Conservation (phyloP, 2,888 invertebrate genomes). For the Hydriomena furcata region DNA sequence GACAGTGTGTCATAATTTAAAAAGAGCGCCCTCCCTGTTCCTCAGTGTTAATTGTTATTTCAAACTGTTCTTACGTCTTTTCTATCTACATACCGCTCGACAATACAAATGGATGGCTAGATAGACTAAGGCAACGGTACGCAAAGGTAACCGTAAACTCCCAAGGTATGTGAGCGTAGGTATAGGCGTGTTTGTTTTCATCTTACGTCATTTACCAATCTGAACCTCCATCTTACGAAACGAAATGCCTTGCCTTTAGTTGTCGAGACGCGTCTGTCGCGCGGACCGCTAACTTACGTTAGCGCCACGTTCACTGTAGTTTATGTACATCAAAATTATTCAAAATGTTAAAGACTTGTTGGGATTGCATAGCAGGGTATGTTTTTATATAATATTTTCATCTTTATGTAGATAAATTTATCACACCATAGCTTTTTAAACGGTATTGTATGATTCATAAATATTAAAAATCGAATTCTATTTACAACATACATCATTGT, state of each 20-base stretch:
- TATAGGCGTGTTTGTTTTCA: conserved; percentile 67
- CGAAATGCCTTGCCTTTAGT: conserved; percentile 45
- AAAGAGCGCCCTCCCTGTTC: conserved; percentile 36
- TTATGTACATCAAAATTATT: conserved; percentile 41
- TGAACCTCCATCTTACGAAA: conserved; percentile 46
- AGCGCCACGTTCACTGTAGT: conserved; percentile 39
- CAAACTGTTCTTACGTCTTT: conserved; percentile 48
- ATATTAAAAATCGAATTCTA: not conserved
- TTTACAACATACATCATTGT: not conserved
- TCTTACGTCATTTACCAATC: conserved; percentile 67
- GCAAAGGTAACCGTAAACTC: conserved; percentile 41
- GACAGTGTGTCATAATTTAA: conserved; percentile 13
- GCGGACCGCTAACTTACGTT: conserved; percentile 37
- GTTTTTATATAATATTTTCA: conserved; percentile 38
- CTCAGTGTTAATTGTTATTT: conserved; percentile 51
- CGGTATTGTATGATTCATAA: no score
- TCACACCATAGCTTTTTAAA: no score
- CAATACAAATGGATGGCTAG: not conserved
- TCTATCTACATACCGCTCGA: not conserved
- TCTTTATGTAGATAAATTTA: not conserved
- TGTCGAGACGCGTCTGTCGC: conserved; percentile 46
- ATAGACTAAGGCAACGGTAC: conserved; percentile 12
- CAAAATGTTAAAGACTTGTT: conserved; percentile 75
- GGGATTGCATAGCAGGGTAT: conserved; percentile 73
- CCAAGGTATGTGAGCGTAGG: conserved; percentile 55